Conservation (phyloP, 2,888 invertebrate genomes). For the Hyposoter didymator region DNA sequence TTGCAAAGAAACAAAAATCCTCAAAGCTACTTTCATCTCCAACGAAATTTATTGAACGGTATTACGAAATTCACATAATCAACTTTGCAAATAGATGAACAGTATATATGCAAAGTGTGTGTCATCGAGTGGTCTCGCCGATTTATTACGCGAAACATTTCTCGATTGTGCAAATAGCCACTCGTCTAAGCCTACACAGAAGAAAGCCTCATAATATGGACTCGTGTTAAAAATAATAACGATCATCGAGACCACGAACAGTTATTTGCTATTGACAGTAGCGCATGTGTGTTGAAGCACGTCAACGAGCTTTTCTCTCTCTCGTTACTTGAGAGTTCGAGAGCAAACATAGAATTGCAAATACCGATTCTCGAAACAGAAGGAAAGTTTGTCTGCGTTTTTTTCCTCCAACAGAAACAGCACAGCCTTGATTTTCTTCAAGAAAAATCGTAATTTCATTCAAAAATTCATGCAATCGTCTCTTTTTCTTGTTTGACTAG, state of each 20-base stretch:
- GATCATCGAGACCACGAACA: slow-evolving; percentile 41
- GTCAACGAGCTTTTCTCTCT: slow-evolving; percentile 44
- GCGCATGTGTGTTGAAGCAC: slow-evolving; percentile 38
- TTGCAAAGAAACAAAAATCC: background rate
- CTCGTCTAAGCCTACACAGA: slow-evolving; percentile 8
- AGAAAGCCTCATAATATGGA: slow-evolving; percentile 42
- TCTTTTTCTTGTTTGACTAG: background rate
- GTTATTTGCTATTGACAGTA: slow-evolving; percentile 61
- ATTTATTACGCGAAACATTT: slow-evolving; percentile 35
- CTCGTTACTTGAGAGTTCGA: slow-evolving; percentile 10
- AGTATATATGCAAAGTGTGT: slow-evolving; percentile 43
- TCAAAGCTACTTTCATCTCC: background rate
- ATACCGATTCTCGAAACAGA: slow-evolving; percentile 51
- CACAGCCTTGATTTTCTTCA: background rate
- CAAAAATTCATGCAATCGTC: background rate
- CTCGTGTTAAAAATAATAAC: slow-evolving; percentile 38
- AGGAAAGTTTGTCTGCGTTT: slow-evolving; percentile 40
- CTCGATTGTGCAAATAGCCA: slow-evolving; percentile 54
- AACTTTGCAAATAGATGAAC: slow-evolving; percentile 42
- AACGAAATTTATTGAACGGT: slow-evolving; percentile 3
- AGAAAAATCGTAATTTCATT: background rate
- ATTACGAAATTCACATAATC: slow-evolving; percentile 7
- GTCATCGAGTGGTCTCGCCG: slow-evolving; percentile 27
- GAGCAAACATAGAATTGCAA: slow-evolving; percentile 39
- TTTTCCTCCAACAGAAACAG: slow-evolving; percentile 10